Evolutionary conservation across 2,797 vertebrate genomes (phyloP).

Genomic region (Microhierax caerulescens): DNA sequence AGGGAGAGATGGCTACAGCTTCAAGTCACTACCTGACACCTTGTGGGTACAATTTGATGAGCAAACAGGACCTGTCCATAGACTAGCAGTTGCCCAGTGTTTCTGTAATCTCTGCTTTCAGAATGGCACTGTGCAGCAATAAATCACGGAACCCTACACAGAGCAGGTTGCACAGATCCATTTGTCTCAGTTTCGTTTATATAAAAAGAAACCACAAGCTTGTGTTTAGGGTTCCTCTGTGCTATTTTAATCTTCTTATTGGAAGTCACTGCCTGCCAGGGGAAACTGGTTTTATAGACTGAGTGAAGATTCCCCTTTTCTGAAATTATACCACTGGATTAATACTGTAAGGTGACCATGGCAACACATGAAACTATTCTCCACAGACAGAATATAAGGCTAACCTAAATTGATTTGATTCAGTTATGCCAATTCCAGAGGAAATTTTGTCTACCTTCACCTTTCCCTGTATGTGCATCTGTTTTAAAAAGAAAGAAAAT

Average conservation of each 20-base stretch:
- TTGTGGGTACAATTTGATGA: accelerated
- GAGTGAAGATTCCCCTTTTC: conserved; percentile 26
- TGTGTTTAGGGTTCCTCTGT: neutral
- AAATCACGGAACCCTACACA: neutral
- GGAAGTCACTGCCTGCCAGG: neutral
- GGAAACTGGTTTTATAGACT: neutral
- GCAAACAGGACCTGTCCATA: neutral
- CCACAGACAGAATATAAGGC: neutral
- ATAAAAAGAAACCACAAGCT: neutral
- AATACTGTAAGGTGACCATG: conserved; percentile 34
- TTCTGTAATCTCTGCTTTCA: neutral
- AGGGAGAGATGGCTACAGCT: neutral
- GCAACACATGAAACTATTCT: conserved; percentile 12
- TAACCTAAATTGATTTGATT: conserved; percentile 48
- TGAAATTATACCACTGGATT: conserved; percentile 26
- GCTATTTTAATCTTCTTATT: conserved; percentile 8
- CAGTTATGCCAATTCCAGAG: neutral
- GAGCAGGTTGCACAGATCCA: neutral
- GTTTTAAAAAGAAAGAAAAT: neutral
- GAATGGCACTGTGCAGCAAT: neutral
- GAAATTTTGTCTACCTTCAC: conserved; percentile 33
- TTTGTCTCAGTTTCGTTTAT: neutral
- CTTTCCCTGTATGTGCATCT: neutral
- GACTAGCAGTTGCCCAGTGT: neutral
- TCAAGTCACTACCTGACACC: accelerated